phyloP scores from a whole-genome alignment of 2,797 vertebrate genomes.

The Urosaurus nigricauda region DNA sequence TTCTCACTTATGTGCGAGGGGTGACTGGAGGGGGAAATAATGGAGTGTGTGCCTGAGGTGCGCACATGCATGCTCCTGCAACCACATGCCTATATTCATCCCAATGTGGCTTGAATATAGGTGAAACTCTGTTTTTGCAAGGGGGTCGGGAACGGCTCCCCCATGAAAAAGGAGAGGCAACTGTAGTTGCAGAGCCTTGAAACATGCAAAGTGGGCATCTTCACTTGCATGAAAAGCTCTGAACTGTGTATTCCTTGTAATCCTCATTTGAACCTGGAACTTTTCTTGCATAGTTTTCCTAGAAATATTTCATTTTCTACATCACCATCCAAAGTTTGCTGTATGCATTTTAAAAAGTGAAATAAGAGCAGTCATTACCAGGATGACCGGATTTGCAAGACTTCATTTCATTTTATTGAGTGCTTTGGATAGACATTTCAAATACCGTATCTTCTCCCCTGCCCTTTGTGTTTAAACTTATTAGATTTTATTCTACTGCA shows the following conservation, averaged over 20 bases:
- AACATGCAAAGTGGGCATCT: not conserved
- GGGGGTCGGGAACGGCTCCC: too few species aligned
- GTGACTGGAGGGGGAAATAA: too few species aligned
- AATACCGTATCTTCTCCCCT: not conserved
- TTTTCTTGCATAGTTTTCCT: conserved; percentile 19
- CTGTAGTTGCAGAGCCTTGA: not conserved
- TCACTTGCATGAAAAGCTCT: not conserved
- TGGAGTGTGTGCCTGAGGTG: too few species aligned
- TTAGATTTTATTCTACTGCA: not conserved
- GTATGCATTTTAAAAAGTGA: not conserved
- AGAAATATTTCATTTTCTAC: conserved; percentile 14
- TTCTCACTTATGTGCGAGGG: too few species aligned
- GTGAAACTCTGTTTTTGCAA: too few species aligned
- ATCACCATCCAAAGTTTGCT: not conserved
- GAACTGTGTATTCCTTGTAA: not conserved
- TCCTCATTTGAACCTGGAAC: conserved; percentile 25
- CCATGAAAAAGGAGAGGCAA: too few species aligned
- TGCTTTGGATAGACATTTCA: not conserved
- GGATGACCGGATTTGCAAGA: conserved; percentile 18
- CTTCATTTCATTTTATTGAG: not conserved
- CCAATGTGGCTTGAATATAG: too few species aligned
- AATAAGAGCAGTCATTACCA: not conserved
- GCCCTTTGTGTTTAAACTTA: conserved; percentile 40
- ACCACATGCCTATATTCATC: too few species aligned
- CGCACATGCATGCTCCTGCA: too few species aligned